A percentile compares a stretch with the other conserved stretches of the same genome.
Evolutionary conservation across 2,113 vertebrate genomes (phyloP).

Genomic region (Clupea harengus): DNA sequence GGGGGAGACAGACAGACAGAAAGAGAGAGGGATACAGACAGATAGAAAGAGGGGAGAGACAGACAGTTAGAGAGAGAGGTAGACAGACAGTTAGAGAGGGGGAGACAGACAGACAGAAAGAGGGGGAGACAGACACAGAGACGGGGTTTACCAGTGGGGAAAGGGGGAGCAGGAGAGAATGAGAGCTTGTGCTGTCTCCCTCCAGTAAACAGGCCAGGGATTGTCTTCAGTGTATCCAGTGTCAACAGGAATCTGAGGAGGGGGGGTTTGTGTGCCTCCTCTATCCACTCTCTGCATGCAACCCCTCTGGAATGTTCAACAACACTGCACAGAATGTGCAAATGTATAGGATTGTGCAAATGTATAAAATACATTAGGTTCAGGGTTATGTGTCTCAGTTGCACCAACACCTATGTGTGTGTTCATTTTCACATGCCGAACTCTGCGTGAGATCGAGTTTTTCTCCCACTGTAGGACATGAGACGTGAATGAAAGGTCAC

Average conservation of each 20-base stretch:
- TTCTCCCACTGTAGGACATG: too few relatives aligned
- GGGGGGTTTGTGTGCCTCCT: background rate
- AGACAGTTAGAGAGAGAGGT: background rate
- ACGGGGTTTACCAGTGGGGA: background rate
- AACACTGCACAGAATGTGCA: background rate
- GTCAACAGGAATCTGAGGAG: constrained; percentile 2
- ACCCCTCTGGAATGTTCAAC: background rate
- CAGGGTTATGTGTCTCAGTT: too few relatives aligned
- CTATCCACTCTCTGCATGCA: background rate
- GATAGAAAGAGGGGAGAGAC: background rate
- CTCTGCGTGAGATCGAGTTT: too few relatives aligned
- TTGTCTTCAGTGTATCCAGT: background rate
- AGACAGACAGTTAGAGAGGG: background rate
- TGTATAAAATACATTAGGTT: too few relatives aligned
- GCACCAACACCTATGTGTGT: too few relatives aligned
- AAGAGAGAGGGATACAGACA: background rate
- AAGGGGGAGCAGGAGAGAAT: background rate
- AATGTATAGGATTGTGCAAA: background rate
- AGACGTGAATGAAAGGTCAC: too few relatives aligned
- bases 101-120: background rate
- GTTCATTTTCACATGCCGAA: too few relatives aligned
- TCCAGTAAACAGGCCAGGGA: constrained; percentile 5
- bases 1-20: background rate
- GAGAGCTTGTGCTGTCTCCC: background rate
- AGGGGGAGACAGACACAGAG: background rate